phyloP scores from a whole-genome alignment of 2,113 vertebrate species.

The Neolamprologus caudopunctatus region DNA sequence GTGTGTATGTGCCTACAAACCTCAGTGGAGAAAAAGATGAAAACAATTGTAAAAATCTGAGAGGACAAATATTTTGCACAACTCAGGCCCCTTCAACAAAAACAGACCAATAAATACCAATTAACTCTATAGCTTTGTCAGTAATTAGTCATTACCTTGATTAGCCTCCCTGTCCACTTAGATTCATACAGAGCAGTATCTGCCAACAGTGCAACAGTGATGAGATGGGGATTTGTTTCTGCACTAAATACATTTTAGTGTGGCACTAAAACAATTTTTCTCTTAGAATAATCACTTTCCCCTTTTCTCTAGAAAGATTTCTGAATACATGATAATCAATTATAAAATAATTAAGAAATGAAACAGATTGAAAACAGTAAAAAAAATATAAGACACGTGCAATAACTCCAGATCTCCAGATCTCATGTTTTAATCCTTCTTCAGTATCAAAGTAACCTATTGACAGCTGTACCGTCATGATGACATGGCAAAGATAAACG shows the following conservation, averaged over 20 bases:
- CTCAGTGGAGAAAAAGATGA: neutral
- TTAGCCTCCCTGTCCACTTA: neutral
- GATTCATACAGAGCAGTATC: neutral
- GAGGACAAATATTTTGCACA: neutral
- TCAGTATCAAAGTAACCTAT: neutral
- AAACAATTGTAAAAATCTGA: neutral
- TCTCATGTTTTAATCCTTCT: neutral
- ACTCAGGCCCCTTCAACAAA: neutral
- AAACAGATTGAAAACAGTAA: neutral
- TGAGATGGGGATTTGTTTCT: neutral
- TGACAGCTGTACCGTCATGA: neutral
- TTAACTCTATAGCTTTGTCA: neutral
- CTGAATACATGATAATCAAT: neutral
- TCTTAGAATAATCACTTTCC: neutral
- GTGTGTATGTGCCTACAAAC: neutral
- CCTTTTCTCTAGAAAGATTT: neutral
- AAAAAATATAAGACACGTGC: neutral
- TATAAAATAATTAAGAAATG: neutral
- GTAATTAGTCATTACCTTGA: neutral
- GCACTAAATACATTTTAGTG: neutral
- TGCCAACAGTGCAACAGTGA: neutral
- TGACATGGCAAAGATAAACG: rapidly evolving
- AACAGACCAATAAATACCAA: neutral
- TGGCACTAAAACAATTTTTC: neutral
- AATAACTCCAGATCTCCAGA: neutral